A percentile compares a stretch with the other conserved stretches of the same genome.
Conservation (phyloP, 1,140 invertebrate species). For the Drosophila willistoni region DNA sequence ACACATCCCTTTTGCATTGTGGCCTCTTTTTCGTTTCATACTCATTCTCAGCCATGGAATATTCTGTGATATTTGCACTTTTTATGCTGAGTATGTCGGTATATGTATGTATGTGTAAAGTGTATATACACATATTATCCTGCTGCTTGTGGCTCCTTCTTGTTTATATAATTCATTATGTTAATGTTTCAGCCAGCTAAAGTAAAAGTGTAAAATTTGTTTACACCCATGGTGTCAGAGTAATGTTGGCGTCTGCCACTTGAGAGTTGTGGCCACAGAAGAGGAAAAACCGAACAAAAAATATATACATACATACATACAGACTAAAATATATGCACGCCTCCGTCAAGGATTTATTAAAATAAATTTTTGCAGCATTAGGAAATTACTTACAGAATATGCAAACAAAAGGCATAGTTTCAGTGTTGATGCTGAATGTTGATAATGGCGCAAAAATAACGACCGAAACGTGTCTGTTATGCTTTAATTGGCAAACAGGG, state of each 20-base stretch:
- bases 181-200: conserved; percentile 40
- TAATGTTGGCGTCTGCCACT: conserved; percentile 30
- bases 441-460: conserved; percentile 51
- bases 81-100: conserved; percentile 24
- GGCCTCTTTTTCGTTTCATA: conserved; percentile 27
- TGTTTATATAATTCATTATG: conserved; percentile 67
- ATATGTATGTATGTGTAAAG: conserved; percentile 8
- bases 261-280: conserved; percentile 14
- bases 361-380: conserved; percentile 59
- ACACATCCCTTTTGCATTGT: conserved; percentile 29
- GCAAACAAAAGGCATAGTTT: conserved; percentile 48
- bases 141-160: conserved; percentile 25
- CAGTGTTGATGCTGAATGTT: conserved; percentile 21
- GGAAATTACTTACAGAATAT: conserved; percentile 59
- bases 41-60: conserved; percentile 54
- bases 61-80: conserved; percentile 62
- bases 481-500: conserved; percentile 69
- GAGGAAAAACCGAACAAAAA: conserved; percentile 19
- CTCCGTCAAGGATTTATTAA: conserved; percentile 46
- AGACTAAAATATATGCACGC: conserved; percentile 47
- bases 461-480: conserved; percentile 54
- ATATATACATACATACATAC: background rate
- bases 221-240: conserved; percentile 42
- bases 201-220: conserved; percentile 65
- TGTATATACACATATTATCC: conserved; percentile 3